Evolutionary conservation across 2,888 invertebrate genomes (phyloP), one percentile per base, ranked within the genome.

Genomic region (Acleris sparsana): DNA sequence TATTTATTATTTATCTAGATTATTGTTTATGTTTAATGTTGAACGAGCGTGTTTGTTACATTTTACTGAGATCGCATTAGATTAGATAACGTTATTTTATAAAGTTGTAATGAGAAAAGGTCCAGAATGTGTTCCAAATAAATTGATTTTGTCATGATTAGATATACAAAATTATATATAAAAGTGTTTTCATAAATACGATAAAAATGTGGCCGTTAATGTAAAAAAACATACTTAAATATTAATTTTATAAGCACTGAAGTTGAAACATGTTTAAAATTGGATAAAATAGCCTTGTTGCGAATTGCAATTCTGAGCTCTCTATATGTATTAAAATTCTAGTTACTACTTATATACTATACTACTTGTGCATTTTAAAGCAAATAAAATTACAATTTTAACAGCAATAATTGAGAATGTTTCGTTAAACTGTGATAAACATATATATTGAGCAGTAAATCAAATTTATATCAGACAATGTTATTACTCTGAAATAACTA

Each of bases 121-220:
- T 89, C 89, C 89, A 88, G 84, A 78, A 89, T 83, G 87, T 91
- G 89, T 91, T 91, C 89, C 86, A 90, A 87, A 87, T 84, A 60
- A 80, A 83, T 85, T 87, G 80, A 84, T 87, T 86, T 83, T 79
- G 76, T 75, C 72, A 75, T 74, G 73, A 75, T 77, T 83, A 78
- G 79, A 82, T 84, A 83, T 84, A 82, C 83, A 79, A 82, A 53
- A 80, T 80, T 82, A 80, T 80, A 81, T 71, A 75, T 77, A 80
- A 67, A 82, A 79, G 77, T 77, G 80, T 83, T 86, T 87, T 80
- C 83, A 83, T 87, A 85, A 77, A 79, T 76, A 73, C 78, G 79
- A 81, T 77, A 71, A 74, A 71, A 77, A 79, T 75, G 73, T 80
- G 73, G 68, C 71, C 75, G 66, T 73, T 68, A 66, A 67, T 69